phyloP scores from a whole-genome alignment of 2,113 vertebrate species.

The Polypterus senegalus region DNA sequence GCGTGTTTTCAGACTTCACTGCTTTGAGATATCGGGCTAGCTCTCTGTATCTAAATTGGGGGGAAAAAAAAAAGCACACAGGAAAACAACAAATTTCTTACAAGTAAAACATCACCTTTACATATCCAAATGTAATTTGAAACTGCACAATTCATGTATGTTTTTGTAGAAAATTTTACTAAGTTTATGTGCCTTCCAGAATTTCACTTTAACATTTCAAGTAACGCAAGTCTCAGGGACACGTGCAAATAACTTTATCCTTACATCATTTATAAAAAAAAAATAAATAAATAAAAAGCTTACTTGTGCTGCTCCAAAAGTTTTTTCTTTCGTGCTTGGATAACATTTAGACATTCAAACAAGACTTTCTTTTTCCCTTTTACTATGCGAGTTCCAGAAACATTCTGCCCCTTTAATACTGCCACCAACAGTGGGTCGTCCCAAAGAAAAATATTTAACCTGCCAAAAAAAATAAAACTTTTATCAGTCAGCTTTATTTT shows the following conservation, averaged over 20 bases:
- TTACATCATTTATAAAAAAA: neutral
- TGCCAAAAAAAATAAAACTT: conserved; percentile 16
- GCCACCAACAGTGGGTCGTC: conserved; percentile 55
- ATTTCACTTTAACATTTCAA: no score
- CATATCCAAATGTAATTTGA: no score
- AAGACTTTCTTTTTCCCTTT: conserved; percentile 51
- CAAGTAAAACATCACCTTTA: no score
- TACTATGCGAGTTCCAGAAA: conserved; percentile 40
- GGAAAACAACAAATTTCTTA: no score
- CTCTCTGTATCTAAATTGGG: conserved; percentile 41
- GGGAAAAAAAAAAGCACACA: neutral
- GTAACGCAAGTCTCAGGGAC: no score
- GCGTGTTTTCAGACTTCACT: conserved; percentile 25
- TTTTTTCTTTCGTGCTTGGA: conserved; percentile 42
- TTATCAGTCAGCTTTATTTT: no score
- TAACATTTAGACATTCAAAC: conserved; percentile 40
- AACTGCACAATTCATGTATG: no score
- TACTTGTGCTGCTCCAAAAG: conserved; percentile 47
- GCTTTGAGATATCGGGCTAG: conserved; percentile 46
- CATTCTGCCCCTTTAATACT: conserved; percentile 62
- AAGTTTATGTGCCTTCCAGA: no score
- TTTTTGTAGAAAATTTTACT: no score
- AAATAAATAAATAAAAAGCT: conserved; percentile 5
- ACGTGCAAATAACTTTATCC: no score
- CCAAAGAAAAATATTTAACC: conserved; percentile 55